Percentiles rank a stretch among this genome's conserved stretches.
Evolutionary conservation across 2,888 invertebrate species (phyloP).

Genomic region (Hypolimnas misippus): DNA sequence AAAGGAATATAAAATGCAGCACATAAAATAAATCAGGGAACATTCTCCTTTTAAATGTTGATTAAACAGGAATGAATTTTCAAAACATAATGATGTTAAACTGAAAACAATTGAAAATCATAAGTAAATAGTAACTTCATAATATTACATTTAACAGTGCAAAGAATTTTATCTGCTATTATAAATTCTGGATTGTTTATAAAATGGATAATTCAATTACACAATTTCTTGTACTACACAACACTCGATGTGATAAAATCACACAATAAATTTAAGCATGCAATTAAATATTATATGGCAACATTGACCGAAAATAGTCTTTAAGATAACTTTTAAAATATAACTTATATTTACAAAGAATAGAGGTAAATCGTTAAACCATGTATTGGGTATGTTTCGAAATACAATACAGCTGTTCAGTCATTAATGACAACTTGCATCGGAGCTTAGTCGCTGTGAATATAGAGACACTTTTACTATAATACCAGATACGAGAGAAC

Average conservation of each 20-base stretch:
- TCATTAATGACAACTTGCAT: no score
- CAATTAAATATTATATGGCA: slow-evolving; percentile 25
- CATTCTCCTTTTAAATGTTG: background rate
- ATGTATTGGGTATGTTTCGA: background rate
- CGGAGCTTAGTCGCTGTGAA: no score
- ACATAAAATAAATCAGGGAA: background rate
- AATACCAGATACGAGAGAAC: no score
- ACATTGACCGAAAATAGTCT: slow-evolving; percentile 21
- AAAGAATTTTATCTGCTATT: no score
- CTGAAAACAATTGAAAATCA: background rate
- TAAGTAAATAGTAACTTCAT: no score
- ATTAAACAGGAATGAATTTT: background rate
- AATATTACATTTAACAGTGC: no score
- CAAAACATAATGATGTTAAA: background rate
- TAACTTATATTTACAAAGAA: slow-evolving; percentile 31
- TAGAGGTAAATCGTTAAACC: background rate
- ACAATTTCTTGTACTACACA: slow-evolving; percentile 12
- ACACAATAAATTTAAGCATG: slow-evolving; percentile 22
- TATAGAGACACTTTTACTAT: no score
- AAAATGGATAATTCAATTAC: no score
- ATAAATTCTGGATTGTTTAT: background rate
- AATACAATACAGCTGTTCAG: no score
- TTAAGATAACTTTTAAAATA: slow-evolving; percentile 6
- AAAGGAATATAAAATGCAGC: background rate
- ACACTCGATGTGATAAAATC: background rate